Base-by-base conservation (phyloP, 2,797 vertebrate species). In the Eleutherodactylus coqui region DNA sequence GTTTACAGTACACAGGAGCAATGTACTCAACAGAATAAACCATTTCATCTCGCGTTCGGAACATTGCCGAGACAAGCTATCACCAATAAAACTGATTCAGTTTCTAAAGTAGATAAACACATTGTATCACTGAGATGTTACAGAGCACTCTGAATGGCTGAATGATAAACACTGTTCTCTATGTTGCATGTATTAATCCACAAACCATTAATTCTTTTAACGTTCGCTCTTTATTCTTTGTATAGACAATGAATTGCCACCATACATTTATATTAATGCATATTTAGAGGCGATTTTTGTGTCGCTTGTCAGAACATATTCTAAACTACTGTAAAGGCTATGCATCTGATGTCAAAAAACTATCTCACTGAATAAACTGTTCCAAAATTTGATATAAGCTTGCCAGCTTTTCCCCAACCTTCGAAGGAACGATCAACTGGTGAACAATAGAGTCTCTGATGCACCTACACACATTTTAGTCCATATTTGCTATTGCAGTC, bases 71-170 rank as follows among this genome's bases (percentile, higher is more conserved):
- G 75, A 76, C 75, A 76, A 34, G 47, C 32, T 41, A 79, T 58
- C 38, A 55, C 29, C 75, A 77, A 77, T 53, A 55, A 55, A 77
- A 77, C 75, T 21, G 47, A 76, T 53, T 53, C 75, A 5, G 49
- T 36, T 55, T 55, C 73, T 34, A 36, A 29, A 76, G 43, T 32
- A 51, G 47, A 53, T 47, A 51, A 51, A 77, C 49, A 77, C 51
- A 36, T 55, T 29, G 19, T 55, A 34, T 55, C 32, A 55, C 75
- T 34, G 32, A 45, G 72, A 49, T 75, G 72, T 49, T 49, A 13
- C 19, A 53, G 27, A 53, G 55, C 21, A 4, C 9, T 27, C 5
- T 36, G 9, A 24, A 36, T 36, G 34, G 49, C 34, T 77, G 34
- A 55, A 21, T 27, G 32, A 36, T 11, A 77, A 38, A 53, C 75